Evolutionary conservation across 2,888 invertebrate species (phyloP).

Genomic region (Fragum fragum): DNA sequence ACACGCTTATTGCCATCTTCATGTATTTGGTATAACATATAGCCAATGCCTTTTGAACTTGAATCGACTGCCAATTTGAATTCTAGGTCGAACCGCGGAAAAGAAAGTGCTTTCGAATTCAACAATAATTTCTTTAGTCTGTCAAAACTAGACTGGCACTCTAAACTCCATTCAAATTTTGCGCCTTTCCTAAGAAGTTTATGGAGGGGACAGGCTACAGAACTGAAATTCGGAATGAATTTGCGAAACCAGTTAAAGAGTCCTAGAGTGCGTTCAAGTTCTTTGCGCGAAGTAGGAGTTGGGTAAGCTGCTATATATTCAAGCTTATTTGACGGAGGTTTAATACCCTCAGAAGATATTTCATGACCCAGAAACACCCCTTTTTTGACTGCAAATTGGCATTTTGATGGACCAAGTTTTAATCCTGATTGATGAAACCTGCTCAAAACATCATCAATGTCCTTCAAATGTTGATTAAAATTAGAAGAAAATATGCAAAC

Average conservation of each 20-base stretch:
- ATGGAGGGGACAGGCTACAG: conserved; percentile 39
- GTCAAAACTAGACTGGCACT: conserved; percentile 47
- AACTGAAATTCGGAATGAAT: conserved; percentile 50
- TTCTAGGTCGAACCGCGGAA: conserved; percentile 56
- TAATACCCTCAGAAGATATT: conserved; percentile 41
- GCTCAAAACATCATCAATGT: conserved; percentile 40
- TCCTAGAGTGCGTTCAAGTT: conserved; percentile 49
- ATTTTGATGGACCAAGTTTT: conserved; percentile 44
- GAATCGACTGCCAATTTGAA: conserved; percentile 64
- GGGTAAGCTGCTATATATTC: conserved; percentile 28
- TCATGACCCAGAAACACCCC: conserved; percentile 47
- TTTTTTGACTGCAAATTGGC: conserved; percentile 17
- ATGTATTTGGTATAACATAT: conserved; percentile 58
- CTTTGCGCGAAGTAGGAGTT: conserved; percentile 33
- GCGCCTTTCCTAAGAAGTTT: conserved; percentile 44
- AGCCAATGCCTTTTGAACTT: conserved; percentile 57
- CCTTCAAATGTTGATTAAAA: conserved; percentile 41
- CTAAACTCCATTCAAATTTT: conserved; percentile 40
- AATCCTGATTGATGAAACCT: conserved; percentile 35
- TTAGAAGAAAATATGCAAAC: conserved; percentile 42
- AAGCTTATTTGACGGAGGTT: conserved; percentile 33
- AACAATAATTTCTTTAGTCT: conserved; percentile 43
- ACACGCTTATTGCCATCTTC: conserved; percentile 29
- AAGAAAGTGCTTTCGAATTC: conserved; percentile 57
- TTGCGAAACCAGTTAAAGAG: conserved; percentile 69